Conservation (phyloP, 2,797 vertebrate species). For the Liasis olivaceus region DNA sequence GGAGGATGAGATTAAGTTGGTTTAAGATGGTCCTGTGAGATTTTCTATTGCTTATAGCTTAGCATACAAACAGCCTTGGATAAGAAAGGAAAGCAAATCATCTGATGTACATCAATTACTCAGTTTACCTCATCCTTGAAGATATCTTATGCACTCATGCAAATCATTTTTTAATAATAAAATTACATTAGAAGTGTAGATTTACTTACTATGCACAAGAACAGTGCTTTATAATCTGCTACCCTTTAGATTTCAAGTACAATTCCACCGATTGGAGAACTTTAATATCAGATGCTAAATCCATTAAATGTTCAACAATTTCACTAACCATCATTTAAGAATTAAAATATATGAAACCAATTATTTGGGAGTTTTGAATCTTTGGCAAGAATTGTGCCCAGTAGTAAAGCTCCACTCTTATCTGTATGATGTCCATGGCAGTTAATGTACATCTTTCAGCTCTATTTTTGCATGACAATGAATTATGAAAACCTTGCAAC, state of each 20-base stretch:
- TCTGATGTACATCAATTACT: neutral
- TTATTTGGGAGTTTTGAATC: neutral
- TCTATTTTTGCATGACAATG: neutral
- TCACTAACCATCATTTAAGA: neutral
- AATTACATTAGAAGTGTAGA: neutral
- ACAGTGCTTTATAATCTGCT: neutral
- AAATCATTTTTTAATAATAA: neutral
- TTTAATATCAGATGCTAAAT: neutral
- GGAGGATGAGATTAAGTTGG: neutral
- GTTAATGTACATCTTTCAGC: neutral
- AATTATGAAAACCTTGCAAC: neutral
- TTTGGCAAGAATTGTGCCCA: neutral
- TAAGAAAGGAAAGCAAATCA: neutral
- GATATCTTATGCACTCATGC: constrained; percentile 8
- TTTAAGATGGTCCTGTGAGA: neutral
- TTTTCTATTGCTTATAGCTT: constrained; percentile 45
- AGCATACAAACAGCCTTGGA: constrained; percentile 46
- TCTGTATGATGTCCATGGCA: neutral
- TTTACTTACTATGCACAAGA: neutral
- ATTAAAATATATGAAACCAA: neutral
- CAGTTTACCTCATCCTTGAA: constrained; percentile 35
- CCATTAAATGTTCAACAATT: neutral
- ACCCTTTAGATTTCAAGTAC: neutral
- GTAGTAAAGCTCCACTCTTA: neutral
- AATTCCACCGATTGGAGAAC: neutral